A percentile compares a stretch with the other conserved stretches of the same genome.
These are phyloP conservation scores for Telenomus remus DNA, from an alignment of 1,140 invertebrate genomes.

Conservation along the genomic window DNA sequence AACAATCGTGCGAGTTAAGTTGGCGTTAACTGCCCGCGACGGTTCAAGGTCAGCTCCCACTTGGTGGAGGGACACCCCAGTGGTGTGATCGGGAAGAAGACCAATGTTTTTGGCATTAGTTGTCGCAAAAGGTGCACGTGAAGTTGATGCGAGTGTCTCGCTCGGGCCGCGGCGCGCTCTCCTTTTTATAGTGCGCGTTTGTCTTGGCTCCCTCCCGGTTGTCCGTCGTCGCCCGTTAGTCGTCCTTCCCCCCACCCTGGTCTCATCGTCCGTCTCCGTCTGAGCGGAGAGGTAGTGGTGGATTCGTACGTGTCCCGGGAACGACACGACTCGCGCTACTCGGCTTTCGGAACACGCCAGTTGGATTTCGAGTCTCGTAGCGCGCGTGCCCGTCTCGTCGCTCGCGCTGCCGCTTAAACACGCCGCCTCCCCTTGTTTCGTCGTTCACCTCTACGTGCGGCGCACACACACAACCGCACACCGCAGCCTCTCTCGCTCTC, in stretches of 20 bases:
- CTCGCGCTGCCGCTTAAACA: slow-evolving; percentile 48
- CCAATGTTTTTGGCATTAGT: slow-evolving; percentile 8
- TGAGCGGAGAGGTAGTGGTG: slow-evolving; percentile 28
- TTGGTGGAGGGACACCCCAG: neutral
- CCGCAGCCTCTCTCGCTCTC: slow-evolving; percentile 15
- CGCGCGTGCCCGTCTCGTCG: slow-evolving; percentile 52
- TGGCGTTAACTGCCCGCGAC: no score
- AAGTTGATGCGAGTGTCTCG: slow-evolving; percentile 40
- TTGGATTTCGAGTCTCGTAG: slow-evolving; percentile 59
- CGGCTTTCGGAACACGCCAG: slow-evolving; percentile 63
- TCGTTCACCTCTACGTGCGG: neutral
- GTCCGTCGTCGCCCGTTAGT: slow-evolving; percentile 33
- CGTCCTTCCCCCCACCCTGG: slow-evolving; percentile 38
- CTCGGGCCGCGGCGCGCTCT: slow-evolving; percentile 15
- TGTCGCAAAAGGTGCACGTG: slow-evolving; percentile 33
- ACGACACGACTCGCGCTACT: slow-evolving; percentile 62
- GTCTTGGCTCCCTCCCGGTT: neutral
- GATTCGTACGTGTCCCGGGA: slow-evolving; percentile 62
- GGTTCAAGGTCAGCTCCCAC: no score
- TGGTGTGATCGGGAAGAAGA: slow-evolving; percentile 15
- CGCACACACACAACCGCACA: slow-evolving; percentile 5
- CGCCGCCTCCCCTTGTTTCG: slow-evolving; percentile 26
- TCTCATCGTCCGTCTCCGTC: slow-evolving; percentile 35
- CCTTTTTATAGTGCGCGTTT: slow-evolving; percentile 30
- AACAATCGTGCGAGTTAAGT: no score